A percentile compares a stretch with the other conserved stretches of the same genome.
Evolutionary conservation across 2,888 invertebrate species (phyloP).

Genomic region (Campaea margaritaria): DNA sequence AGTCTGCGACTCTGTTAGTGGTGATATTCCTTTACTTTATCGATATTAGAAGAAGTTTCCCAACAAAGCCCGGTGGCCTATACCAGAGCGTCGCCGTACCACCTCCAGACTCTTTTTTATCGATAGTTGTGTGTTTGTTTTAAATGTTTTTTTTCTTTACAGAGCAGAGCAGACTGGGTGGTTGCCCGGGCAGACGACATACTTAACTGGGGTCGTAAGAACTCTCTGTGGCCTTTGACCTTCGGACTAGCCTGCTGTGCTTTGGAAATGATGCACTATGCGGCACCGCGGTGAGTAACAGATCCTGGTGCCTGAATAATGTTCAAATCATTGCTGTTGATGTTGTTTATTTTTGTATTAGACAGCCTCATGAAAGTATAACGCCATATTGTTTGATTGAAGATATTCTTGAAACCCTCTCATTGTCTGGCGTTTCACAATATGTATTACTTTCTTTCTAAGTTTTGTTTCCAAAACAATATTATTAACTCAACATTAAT

Average conservation of each 20-base stretch:
- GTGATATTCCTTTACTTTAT: too few relatives aligned
- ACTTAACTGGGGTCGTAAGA: constrained; percentile 96
- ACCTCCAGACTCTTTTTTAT: too few relatives aligned
- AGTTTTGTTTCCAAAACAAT: not conserved
- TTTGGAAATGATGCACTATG: constrained; percentile 99
- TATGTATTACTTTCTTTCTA: not conserved
- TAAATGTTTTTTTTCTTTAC: constrained; percentile 37
- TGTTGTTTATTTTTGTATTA: too few relatives aligned
- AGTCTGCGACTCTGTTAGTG: not conserved
- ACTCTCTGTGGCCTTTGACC: constrained; percentile 98
- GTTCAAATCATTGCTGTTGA: too few relatives aligned
- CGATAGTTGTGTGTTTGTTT: too few relatives aligned
- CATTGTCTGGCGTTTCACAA: too few relatives aligned
- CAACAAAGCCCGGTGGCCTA: too few relatives aligned
- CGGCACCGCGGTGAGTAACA: constrained; percentile 91
- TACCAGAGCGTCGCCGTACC: too few relatives aligned
- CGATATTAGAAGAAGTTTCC: too few relatives aligned
- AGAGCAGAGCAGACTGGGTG: constrained; percentile 90
- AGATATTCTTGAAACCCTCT: too few relatives aligned
- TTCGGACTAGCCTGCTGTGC: constrained; percentile 99
- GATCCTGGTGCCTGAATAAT: not conserved
- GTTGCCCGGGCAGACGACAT: constrained; percentile 96
- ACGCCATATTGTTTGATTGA: too few relatives aligned
- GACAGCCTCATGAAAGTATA: too few relatives aligned
- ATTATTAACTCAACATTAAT: not conserved